Evolutionary conservation across 2,113 vertebrate genomes (phyloP).

Genomic region (Eudorcas thomsonii): DNA sequence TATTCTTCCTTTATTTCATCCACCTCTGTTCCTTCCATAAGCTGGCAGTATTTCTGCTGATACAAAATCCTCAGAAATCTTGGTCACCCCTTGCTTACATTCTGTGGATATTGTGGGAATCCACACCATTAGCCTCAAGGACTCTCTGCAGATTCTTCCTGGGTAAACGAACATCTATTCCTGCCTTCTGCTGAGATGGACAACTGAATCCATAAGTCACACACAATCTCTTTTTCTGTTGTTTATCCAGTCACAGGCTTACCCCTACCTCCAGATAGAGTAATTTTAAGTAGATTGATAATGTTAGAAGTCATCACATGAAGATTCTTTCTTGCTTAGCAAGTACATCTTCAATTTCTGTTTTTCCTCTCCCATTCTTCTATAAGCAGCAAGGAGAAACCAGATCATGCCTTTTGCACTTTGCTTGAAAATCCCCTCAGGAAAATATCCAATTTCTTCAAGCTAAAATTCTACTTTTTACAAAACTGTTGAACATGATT

Average conservation of each 20-base stretch:
- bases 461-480: background rate
- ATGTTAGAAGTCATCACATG: background rate
- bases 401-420: background rate
- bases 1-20: background rate
- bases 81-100: background rate
- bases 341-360: background rate
- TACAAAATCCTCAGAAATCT: background rate
- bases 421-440: background rate
- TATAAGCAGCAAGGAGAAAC: background rate
- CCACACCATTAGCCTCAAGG: background rate
- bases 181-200: background rate
- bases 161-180: background rate
- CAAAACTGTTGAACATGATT: background rate
- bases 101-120: background rate
- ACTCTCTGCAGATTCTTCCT: background rate
- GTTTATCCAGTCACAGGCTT: background rate
- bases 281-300: background rate
- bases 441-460: background rate
- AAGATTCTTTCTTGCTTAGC: background rate
- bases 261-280: background rate
- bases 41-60: background rate
- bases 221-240: background rate
- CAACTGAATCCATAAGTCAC: background rate
- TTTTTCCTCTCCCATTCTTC: background rate
- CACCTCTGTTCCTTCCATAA: background rate